Evolutionary conservation across 2,113 vertebrate genomes (phyloP).

Genomic region (Pseudopipra pipra): DNA sequence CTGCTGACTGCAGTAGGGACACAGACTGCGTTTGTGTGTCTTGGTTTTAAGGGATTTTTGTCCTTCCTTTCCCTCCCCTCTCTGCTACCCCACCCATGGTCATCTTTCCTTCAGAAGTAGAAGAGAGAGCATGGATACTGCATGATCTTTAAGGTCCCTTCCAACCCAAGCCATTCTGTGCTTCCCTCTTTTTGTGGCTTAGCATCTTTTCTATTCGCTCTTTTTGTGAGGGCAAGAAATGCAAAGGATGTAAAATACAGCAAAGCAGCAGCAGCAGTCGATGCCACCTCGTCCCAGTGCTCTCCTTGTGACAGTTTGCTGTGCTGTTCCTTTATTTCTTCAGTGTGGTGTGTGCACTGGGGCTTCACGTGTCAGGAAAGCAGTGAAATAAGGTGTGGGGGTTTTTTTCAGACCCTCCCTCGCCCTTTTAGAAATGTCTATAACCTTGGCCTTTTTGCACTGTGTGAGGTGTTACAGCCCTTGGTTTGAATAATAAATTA

Average conservation of each 20-base stretch:
- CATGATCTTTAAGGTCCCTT: background rate
- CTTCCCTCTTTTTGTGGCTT: background rate
- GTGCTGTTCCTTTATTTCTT: background rate
- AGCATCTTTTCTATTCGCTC: background rate
- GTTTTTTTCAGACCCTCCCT: background rate
- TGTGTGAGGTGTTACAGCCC: background rate
- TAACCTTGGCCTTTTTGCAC: background rate
- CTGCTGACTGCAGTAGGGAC: background rate
- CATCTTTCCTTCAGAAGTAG: background rate
- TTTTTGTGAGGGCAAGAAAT: background rate
- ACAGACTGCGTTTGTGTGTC: background rate
- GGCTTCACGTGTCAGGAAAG: background rate
- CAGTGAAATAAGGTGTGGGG: background rate
- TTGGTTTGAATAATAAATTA: background rate
- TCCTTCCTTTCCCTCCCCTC: background rate
- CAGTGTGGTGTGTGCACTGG: accelerated
- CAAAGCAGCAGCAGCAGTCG: background rate
- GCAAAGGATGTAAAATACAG: background rate
- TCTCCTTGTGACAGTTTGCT: background rate
- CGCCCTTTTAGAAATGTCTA: background rate
- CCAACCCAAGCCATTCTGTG: background rate
- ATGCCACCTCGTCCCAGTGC: background rate
- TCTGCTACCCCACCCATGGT: accelerated
- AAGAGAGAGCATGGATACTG: background rate
- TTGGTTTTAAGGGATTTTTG: background rate